A percentile compares a stretch with the other conserved stretches of the same genome.
Evolutionary conservation across 2,888 invertebrate genomes (phyloP).

Genomic region (Ceraclea dissimilis): DNA sequence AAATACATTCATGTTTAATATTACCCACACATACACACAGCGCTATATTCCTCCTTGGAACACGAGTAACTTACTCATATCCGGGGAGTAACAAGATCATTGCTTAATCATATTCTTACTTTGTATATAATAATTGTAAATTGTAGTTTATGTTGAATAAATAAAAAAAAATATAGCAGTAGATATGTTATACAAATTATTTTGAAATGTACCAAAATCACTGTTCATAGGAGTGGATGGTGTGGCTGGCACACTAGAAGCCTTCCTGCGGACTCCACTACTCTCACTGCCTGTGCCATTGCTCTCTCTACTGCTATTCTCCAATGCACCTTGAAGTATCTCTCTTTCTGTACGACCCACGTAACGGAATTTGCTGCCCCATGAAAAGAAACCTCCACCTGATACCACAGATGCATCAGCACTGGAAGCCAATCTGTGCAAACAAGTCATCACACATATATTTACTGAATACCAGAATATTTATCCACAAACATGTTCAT

Average conservation of each 20-base stretch:
- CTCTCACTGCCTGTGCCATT: slow-evolving; percentile 51
- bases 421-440: slow-evolving; percentile 70
- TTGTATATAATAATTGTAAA: too few relatives aligned
- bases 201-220: slow-evolving; percentile 55
- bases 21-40: background rate
- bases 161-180: too few relatives aligned
- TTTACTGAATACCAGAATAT: too few relatives aligned
- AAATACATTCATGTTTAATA: background rate
- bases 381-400: slow-evolving; percentile 86
- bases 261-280: slow-evolving; percentile 59
- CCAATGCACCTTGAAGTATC: slow-evolving; percentile 73
- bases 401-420: slow-evolving; percentile 83
- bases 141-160: too few relatives aligned
- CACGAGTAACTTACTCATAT: too few relatives aligned
- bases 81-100: too few relatives aligned
- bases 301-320: slow-evolving; percentile 40
- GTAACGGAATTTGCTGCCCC: slow-evolving; percentile 92
- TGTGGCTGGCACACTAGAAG: slow-evolving; percentile 80
- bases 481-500: too few relatives aligned
- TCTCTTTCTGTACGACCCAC: slow-evolving; percentile 88
- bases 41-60: too few relatives aligned
- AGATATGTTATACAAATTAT: background rate
- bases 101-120: too few relatives aligned
- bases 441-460: slow-evolving; percentile 4
- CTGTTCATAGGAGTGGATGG: slow-evolving; percentile 76